Conservation (phyloP, 2,797 vertebrate genomes). For the Tokudaia muenninki region DNA sequence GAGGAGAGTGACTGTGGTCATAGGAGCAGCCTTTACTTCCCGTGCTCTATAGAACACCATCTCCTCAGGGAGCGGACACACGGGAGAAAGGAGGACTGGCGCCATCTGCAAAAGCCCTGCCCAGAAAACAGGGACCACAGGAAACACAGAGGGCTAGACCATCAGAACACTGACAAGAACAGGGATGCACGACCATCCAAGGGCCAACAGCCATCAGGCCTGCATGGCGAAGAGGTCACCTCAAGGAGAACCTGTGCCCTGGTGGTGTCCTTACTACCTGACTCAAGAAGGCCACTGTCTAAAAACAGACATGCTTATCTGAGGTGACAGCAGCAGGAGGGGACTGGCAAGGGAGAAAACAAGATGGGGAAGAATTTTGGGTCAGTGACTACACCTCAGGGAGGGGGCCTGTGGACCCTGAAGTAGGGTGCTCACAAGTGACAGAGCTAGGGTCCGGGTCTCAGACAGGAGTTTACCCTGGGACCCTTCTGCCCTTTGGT, state of each 20-base stretch:
- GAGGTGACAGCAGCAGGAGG: background rate
- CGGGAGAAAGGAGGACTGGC: background rate
- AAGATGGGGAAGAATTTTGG: background rate
- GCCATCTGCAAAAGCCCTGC: background rate
- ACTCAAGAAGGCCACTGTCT: background rate
- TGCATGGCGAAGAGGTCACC: background rate
- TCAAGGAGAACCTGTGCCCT: background rate
- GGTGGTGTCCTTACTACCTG: background rate
- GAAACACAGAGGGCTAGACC: background rate
- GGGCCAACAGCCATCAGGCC: background rate
- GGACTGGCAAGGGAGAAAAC: background rate
- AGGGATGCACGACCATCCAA: rapidly evolving
- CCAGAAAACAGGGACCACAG: background rate
- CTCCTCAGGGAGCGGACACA: background rate
- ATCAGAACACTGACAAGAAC: background rate
- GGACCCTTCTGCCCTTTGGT: background rate
- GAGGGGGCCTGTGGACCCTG: background rate
- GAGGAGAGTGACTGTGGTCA: background rate
- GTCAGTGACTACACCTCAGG: background rate
- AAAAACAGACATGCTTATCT: background rate
- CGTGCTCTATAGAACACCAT: background rate
- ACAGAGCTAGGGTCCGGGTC: background rate
- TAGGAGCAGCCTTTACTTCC: background rate
- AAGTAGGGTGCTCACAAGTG: background rate
- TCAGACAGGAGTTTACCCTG: background rate